These are phyloP conservation scores for Nettapus auritus DNA, from an alignment of 2,113 vertebrate genomes.

Conservation along the genomic window DNA sequence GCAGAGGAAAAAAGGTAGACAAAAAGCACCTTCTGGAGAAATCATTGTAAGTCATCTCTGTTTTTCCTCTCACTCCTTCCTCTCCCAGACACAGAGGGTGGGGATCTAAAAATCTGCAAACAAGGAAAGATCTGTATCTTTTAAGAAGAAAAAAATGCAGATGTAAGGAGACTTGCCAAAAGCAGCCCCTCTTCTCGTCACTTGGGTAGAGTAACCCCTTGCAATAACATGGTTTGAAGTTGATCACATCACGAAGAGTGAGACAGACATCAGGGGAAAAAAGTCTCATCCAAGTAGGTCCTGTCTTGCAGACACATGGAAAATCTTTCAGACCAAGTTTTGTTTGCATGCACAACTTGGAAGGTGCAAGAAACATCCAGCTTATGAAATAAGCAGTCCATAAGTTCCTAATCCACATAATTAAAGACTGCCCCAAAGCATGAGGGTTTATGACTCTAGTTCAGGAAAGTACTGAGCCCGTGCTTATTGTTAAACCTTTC, in stretches of 20 bases:
- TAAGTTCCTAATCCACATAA: background rate
- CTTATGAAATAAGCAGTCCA: background rate
- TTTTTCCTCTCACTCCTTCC: background rate
- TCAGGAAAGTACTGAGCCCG: constrained; percentile 11
- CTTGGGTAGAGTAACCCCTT: background rate
- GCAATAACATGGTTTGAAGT: background rate
- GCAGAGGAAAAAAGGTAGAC: background rate
- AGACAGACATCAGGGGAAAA: background rate
- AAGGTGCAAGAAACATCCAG: background rate
- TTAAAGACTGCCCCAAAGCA: background rate
- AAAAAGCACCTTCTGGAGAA: background rate
- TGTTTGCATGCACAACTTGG: background rate
- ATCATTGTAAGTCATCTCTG: background rate
- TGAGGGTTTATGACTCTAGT: background rate
- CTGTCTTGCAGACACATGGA: background rate
- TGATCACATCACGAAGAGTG: background rate
- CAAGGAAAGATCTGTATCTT: background rate
- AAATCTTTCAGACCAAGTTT: background rate
- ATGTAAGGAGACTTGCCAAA: background rate
- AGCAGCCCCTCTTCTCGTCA: background rate
- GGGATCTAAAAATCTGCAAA: background rate
- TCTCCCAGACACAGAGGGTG: background rate
- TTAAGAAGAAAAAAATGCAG: background rate
- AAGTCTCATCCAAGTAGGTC: background rate
- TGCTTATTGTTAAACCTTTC: constrained; percentile 33